Evolutionary conservation across 2,113 vertebrate species (phyloP).

Genomic region (Chamaetylas fuelleborni): DNA sequence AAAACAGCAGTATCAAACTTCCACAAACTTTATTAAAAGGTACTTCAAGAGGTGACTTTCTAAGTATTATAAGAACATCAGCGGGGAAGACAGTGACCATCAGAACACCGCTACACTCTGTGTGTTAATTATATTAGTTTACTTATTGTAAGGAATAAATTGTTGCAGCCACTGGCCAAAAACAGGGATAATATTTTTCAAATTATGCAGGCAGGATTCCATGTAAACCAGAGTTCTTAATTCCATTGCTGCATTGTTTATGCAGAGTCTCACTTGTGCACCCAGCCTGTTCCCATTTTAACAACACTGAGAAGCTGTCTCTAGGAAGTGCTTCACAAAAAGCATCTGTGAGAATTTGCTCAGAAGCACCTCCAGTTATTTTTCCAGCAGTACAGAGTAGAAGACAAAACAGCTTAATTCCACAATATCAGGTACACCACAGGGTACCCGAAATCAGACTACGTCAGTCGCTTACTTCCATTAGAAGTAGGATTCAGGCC

Average conservation of each 20-base stretch:
- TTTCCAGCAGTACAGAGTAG: neutral
- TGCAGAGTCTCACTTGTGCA: neutral
- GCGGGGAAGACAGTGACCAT: neutral
- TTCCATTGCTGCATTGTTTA: neutral
- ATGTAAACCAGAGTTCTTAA: neutral
- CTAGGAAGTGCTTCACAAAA: neutral
- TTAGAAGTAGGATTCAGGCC: neutral
- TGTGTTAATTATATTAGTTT: neutral
- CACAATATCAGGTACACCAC: neutral
- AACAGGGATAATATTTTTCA: neutral
- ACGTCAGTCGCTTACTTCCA: neutral
- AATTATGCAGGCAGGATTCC: neutral
- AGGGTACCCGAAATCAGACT: neutral
- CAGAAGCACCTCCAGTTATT: neutral
- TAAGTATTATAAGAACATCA: neutral
- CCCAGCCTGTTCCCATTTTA: neutral
- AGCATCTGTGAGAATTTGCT: neutral
- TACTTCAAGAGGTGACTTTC: neutral
- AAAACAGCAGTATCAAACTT: neutral
- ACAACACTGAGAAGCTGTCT: neutral
- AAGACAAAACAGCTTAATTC: neutral
- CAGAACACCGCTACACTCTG: neutral
- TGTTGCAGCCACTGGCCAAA: neutral
- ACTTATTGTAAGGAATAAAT: neutral
- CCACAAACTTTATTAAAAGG: neutral